These are phyloP conservation scores for Bufo bufo DNA, from an alignment of 2,113 vertebrate species.

Conservation along the genomic window DNA sequence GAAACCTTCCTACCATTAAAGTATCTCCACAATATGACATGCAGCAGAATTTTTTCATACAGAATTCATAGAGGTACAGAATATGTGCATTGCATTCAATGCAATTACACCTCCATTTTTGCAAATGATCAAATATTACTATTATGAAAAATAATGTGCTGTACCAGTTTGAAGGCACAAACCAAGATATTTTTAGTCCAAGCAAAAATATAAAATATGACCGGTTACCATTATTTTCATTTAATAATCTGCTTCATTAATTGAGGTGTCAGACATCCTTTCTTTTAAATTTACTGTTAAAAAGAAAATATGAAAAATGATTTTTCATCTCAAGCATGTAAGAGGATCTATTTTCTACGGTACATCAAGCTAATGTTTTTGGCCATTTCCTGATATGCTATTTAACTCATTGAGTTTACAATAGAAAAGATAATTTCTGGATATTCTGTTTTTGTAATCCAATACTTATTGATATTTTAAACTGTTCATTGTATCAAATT, in stretches of 20 bases:
- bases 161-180: not conserved
- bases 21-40: too few species aligned
- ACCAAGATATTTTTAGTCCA: not conserved
- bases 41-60: too few species aligned
- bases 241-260: not conserved
- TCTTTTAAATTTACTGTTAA: not conserved
- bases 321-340: not conserved
- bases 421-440: conserved; percentile 4
- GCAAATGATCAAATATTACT: not conserved
- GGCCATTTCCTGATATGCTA: not conserved
- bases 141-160: not conserved
- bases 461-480: conserved; percentile 39
- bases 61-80: too few species aligned
- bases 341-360: not conserved
- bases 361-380: not conserved
- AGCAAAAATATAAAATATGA: not conserved
- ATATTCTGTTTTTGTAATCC: conserved; percentile 26
- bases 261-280: not conserved
- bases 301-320: not conserved
- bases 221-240: not conserved
- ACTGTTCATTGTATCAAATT: conserved; percentile 6
- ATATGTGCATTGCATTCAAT: too few species aligned
- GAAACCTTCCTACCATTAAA: too few species aligned
- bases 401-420: conserved; percentile 13
- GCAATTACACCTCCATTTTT: not conserved